Conservation (phyloP, 2,797 vertebrate genomes). For the Columba guinea region DNA sequence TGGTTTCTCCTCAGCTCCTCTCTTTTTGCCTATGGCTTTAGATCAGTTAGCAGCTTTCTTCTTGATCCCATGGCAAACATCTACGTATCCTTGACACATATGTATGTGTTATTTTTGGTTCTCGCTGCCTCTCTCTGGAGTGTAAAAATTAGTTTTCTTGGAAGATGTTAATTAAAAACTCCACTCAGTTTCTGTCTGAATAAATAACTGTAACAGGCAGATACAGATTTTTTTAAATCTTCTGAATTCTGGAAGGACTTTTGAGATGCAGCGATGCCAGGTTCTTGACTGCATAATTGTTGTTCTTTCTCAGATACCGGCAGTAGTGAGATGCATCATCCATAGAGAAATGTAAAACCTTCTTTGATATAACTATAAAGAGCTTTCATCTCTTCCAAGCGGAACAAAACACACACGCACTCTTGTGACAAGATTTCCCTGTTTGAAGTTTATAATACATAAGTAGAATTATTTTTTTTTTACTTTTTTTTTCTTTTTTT, state of each 20-base stretch:
- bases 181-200: conserved; percentile 4
- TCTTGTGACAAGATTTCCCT: conserved; percentile 20
- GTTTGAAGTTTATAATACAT: conserved; percentile 44
- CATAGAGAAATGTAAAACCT: background rate
- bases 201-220: conserved; percentile 16
- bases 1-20: background rate
- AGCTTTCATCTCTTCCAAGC: conserved; percentile 50
- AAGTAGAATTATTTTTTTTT: background rate
- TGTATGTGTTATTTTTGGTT: background rate
- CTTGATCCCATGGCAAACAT: background rate
- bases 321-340: conserved; percentile 9
- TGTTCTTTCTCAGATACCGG: background rate
- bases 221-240: background rate
- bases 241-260: conserved; percentile 15
- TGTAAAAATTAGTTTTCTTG: background rate
- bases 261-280: background rate
- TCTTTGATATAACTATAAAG: conserved; percentile 45
- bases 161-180: conserved; percentile 2
- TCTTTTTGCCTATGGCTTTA: background rate
- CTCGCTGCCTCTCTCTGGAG: background rate
- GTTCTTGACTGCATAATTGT: conserved; percentile 23
- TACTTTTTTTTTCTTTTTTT: background rate
- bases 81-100: background rate
- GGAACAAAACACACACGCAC: conserved; percentile 36
- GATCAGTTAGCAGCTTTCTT: background rate